Percentiles rank a stretch among this genome's conserved stretches.
Evolutionary conservation across 2,797 vertebrate species (phyloP).

Genomic region (Galaxias olidus): DNA sequence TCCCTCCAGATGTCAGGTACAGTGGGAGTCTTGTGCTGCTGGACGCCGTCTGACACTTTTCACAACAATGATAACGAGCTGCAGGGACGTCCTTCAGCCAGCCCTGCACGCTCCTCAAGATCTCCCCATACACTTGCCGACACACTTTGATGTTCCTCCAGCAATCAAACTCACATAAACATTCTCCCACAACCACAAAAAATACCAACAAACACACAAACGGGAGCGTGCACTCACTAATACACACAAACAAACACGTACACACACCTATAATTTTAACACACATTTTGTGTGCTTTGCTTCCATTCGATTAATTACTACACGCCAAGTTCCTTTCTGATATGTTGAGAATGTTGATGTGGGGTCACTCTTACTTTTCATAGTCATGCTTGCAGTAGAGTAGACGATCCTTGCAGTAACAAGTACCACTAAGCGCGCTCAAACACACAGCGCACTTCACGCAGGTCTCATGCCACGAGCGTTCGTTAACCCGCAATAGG

Average conservation of each 20-base stretch:
- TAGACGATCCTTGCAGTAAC: slow-evolving; percentile 86
- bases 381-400: slow-evolving; percentile 93
- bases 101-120: slow-evolving; percentile 44
- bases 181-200: no score
- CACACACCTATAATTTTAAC: background rate
- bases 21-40: slow-evolving; percentile 72
- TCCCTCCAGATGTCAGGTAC: slow-evolving; percentile 74
- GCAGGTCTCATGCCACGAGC: slow-evolving; percentile 89
- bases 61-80: slow-evolving; percentile 76
- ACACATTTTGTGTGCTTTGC: background rate
- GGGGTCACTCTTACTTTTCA: slow-evolving; percentile 81
- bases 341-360: background rate
- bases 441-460: slow-evolving; percentile 86
- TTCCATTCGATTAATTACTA: background rate
- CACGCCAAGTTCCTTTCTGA: background rate
- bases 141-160: background rate
- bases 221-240: slow-evolving; percentile 6
- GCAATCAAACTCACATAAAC: no score
- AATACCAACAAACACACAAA: slow-evolving; percentile 12
- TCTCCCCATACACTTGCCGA: slow-evolving; percentile 41
- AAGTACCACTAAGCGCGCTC: slow-evolving; percentile 83
- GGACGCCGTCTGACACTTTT: slow-evolving; percentile 77
- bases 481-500: slow-evolving; percentile 86
- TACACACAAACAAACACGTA: slow-evolving; percentile 13
- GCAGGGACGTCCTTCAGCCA: slow-evolving; percentile 66